Conservation (phyloP, 2,888 invertebrate species). For the Cataglyphis albicans region DNA sequence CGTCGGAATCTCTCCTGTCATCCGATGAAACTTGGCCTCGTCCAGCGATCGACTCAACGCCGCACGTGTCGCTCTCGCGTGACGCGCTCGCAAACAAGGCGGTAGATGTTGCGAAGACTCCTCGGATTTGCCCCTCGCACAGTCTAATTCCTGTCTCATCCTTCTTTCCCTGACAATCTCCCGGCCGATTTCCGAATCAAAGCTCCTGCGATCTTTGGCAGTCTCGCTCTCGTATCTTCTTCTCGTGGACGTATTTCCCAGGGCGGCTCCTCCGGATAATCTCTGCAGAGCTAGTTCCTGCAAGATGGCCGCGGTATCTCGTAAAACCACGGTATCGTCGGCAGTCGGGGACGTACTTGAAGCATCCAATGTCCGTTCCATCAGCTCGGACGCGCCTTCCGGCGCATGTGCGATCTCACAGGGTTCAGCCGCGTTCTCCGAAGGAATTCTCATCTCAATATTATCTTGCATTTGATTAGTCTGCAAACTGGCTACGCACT, state of each 20-base stretch:
- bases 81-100: constrained; percentile 88
- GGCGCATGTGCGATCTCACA: constrained; percentile 83
- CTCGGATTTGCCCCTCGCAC: constrained; percentile 81
- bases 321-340: constrained; percentile 78
- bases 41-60: constrained; percentile 83
- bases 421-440: constrained; percentile 83
- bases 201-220: constrained; percentile 83
- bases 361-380: constrained; percentile 74
- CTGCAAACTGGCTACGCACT: constrained; percentile 72
- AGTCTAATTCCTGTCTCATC: constrained; percentile 85
- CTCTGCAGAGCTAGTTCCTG: constrained; percentile 84
- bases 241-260: constrained; percentile 74
- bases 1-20: constrained; percentile 80
- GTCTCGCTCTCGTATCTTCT: constrained; percentile 79
- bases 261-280: constrained; percentile 80
- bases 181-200: constrained; percentile 86
- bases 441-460: constrained; percentile 80
- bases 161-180: constrained; percentile 86
- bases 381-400: constrained; percentile 80
- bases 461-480: constrained; percentile 72
- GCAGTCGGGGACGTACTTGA: constrained; percentile 63
- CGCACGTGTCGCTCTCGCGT: constrained; percentile 82
- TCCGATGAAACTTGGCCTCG: constrained; percentile 84
- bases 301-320: constrained; percentile 83
- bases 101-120: constrained; percentile 85